Evolutionary conservation across 2,888 invertebrate species (phyloP).

Genomic region (Zelleria hepariella): DNA sequence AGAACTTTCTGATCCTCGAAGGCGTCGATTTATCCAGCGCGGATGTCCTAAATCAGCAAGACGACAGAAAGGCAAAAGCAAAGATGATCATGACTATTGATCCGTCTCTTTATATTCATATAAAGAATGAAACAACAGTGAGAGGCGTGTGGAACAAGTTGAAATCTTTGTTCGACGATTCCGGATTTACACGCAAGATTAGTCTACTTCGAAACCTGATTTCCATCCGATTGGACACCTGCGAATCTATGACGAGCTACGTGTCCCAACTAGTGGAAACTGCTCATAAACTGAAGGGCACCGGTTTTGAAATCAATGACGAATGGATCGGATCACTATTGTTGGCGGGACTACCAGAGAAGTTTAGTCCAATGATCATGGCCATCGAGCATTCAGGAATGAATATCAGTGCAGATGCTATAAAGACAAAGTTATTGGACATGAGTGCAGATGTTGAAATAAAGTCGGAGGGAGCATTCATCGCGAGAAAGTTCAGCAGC

Average conservation of each 20-base stretch:
- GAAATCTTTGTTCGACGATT: conserved; percentile 2
- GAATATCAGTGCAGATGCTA: conserved; percentile 1
- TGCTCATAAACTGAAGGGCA: conserved; percentile 2
- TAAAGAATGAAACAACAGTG: not conserved
- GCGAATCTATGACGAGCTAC: conserved; percentile 5
- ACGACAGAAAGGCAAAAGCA: conserved; percentile 3
- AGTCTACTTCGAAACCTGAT: conserved; percentile 1
- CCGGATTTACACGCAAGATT: conserved; percentile 2
- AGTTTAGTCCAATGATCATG: conserved; percentile 5
- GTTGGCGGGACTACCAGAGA: conserved; percentile 3
- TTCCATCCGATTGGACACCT: conserved; percentile 2
- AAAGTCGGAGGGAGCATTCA: not conserved
- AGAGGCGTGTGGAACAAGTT: conserved; percentile 3
- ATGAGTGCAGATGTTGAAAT: conserved; percentile 3
- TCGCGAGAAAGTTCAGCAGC: not conserved
- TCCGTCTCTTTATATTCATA: conserved; percentile 1
- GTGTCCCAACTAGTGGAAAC: conserved; percentile 5
- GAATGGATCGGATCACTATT: conserved; percentile 3
- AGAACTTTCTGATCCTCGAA: conserved; percentile 10
- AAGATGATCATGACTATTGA: conserved; percentile 5
- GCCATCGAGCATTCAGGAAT: conserved; percentile 6
- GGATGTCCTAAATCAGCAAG: no score
- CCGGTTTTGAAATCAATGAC: conserved; percentile 5
- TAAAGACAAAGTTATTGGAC: conserved; percentile 5
- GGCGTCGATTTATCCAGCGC: not conserved